A percentile compares a stretch with the other conserved stretches of the same genome.
Conservation (phyloP, 2,797 vertebrate species). For the Melanotaenia parkinsoni region DNA sequence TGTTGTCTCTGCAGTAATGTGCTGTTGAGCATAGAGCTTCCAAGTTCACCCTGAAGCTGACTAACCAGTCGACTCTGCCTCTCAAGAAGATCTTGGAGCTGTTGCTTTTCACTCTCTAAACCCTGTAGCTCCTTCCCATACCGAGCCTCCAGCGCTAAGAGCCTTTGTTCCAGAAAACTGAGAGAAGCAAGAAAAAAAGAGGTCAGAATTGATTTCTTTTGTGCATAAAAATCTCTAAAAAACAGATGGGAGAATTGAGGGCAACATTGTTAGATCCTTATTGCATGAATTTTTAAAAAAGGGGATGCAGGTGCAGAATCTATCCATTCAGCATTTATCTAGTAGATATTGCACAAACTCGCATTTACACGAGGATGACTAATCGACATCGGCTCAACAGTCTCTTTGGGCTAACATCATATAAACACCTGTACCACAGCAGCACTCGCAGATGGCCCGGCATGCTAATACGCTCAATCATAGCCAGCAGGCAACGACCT, state of each 20-base stretch:
- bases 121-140: slow-evolving; percentile 80
- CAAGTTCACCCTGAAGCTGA: slow-evolving; percentile 83
- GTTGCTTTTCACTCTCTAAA: slow-evolving; percentile 81
- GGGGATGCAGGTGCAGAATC: slow-evolving; percentile 11
- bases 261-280: not conserved
- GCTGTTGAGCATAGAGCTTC: slow-evolving; percentile 81
- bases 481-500: slow-evolving; percentile 57
- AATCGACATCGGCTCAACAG: slow-evolving; percentile 46
- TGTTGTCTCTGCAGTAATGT: slow-evolving; percentile 84
- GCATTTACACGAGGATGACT: slow-evolving; percentile 59
- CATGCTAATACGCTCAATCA: slow-evolving; percentile 69
- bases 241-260: not conserved
- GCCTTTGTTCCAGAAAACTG: slow-evolving; percentile 85
- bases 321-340: slow-evolving; percentile 32
- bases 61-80: slow-evolving; percentile 79
- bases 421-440: slow-evolving; percentile 76
- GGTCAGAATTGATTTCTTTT: not conserved
- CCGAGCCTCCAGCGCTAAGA: slow-evolving; percentile 81
- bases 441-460: slow-evolving; percentile 67
- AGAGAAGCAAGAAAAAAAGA: slow-evolving; percentile 7
- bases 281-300: not conserved
- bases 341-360: slow-evolving; percentile 38
- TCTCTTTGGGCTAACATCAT: slow-evolving; percentile 59
- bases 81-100: slow-evolving; percentile 83
- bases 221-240: not conserved